Base-by-base conservation (phyloP, 1,140 invertebrate species). In the Trichoplusia ni region DNA sequence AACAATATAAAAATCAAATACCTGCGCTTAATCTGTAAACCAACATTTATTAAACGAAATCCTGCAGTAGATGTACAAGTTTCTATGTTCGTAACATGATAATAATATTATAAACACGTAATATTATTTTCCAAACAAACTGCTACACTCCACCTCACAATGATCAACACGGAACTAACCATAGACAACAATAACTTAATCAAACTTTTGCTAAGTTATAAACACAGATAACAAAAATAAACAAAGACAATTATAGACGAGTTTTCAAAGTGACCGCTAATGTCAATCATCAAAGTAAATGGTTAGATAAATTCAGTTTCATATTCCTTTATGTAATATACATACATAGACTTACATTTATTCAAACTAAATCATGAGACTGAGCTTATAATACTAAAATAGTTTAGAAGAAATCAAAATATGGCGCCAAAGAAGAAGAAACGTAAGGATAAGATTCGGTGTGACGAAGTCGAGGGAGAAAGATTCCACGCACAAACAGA, bases 401-500 rank as follows among this genome's bases (percentile, higher is more conserved):
- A 14, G 33, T 14, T 4, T 14, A 13, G 13, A 9, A 0, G 6
- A 14, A 4, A 21, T 21, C 11, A 44, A 23, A 23, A 25, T 5
- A 11, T 23, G 18, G 7, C 6, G 11, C 1, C 1, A 2, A 46
- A 46, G 6, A 80, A 74, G 31, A 65, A 65, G 44, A 75, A 65
- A 31, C 51, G 47, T n/a, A 35, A 49, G 8, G 60, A 72, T 16
- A 62, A 56, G 59, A 66, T 79, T 18, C 56, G 70, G 0, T 82
- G 81, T 21, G 74, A 84, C 49, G 66, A 75, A 49, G 47, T 78
- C 1, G 63, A 78, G 64, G 69, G 71, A 4, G 71, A 83, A 72
- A 54, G 73, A 23, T 84, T 81, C 65, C 67, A 69, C 37, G 67
- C 77, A 2, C 75, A 77, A 25, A 63, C 69, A 4, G 77, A 86